A percentile compares a stretch with the other conserved stretches of the same genome.
Evolutionary conservation across 2,888 invertebrate genomes (phyloP).

Genomic region (Tachystola acroxantha): DNA sequence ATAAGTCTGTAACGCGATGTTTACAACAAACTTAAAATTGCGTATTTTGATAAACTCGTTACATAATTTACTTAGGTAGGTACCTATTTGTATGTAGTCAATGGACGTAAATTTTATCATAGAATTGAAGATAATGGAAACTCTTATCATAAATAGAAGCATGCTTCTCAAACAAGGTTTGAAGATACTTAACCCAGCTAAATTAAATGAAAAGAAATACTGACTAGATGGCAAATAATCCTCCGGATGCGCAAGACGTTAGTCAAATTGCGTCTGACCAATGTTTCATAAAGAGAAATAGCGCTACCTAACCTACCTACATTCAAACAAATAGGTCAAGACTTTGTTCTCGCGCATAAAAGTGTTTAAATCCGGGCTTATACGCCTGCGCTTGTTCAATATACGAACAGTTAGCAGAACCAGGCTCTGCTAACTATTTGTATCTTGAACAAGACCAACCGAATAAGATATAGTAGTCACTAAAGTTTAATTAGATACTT

Average conservation of each 20-base stretch:
- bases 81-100: no score
- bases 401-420: constrained; percentile 20
- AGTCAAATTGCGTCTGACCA: constrained; percentile 1
- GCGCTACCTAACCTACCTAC: constrained; percentile 3
- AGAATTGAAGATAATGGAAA: background rate
- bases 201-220: no score
- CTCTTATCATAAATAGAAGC: background rate
- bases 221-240: no score
- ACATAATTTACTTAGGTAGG: background rate
- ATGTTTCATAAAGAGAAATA: constrained; percentile 8
- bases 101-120: background rate
- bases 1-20: background rate
- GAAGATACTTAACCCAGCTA: background rate
- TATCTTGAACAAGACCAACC: no score
- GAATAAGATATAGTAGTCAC: no score
- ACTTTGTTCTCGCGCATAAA: constrained; percentile 28
- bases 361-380: constrained; percentile 29
- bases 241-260: no score
- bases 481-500: no score
- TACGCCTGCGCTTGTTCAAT: constrained; percentile 23
- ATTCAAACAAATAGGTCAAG: constrained; percentile 34
- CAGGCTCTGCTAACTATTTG: no score
- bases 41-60: no score
- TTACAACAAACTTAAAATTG: no score
- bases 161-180: background rate